Percentiles rank a stretch among this genome's conserved stretches.
Evolutionary conservation across 2,113 vertebrate species (phyloP).

Genomic region (Pantherophis guttatus): DNA sequence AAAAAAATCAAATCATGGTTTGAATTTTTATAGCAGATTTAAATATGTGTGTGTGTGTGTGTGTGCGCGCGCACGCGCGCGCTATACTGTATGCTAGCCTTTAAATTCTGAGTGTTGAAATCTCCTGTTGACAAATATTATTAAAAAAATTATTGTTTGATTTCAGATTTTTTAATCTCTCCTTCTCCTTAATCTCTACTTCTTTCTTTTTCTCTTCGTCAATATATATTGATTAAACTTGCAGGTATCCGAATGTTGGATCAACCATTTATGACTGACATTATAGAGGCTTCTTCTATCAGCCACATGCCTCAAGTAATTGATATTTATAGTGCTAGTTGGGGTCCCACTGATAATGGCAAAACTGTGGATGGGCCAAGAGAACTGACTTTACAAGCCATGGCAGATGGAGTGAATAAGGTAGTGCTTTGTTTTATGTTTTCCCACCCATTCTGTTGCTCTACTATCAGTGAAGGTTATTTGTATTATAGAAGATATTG

Average conservation of each 20-base stretch:
- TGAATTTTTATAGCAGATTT: neutral
- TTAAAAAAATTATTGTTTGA: neutral
- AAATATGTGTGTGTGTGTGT: no score
- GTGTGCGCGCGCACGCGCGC: no score
- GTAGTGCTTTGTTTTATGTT: constrained; percentile 60
- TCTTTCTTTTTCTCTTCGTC: neutral
- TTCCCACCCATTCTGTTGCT: neutral
- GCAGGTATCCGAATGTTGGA: constrained; percentile 97
- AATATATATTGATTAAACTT: constrained; percentile 14
- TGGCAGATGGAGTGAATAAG: constrained; percentile 98
- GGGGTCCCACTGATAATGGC: constrained; percentile 97
- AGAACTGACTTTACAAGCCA: constrained; percentile 94
- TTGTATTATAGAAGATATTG: neutral
- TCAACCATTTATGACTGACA: constrained; percentile 98
- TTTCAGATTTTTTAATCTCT: neutral
- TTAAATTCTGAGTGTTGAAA: neutral
- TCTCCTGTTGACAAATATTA: neutral
- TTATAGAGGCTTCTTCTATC: constrained; percentile 98
- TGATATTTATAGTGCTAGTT: constrained; percentile 98
- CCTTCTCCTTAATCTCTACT: neutral
- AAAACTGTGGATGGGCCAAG: constrained; percentile 98
- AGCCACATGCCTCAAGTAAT: constrained; percentile 98
- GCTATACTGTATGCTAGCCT: neutral
- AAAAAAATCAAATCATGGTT: neutral
- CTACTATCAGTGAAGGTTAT: neutral